Conservation (phyloP, 2,888 invertebrate genomes). For the Dryobotodes eremita region DNA sequence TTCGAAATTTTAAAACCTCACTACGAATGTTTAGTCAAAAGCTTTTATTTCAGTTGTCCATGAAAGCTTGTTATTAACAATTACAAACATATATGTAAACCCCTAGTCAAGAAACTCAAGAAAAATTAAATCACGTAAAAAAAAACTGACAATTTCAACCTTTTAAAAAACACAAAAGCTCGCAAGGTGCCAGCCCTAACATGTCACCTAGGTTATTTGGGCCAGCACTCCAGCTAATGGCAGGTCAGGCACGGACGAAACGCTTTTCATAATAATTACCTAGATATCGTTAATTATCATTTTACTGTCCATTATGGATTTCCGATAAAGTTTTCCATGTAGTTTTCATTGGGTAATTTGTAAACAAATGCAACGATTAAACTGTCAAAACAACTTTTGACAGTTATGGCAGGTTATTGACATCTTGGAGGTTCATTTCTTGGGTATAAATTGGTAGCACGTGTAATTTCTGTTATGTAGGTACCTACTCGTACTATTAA, state of each 20-base stretch:
- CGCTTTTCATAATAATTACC: slow-evolving; percentile 71
- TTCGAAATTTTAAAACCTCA: not conserved
- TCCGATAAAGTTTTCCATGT: slow-evolving; percentile 53
- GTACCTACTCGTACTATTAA: not conserved
- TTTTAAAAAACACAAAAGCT: slow-evolving; percentile 7
- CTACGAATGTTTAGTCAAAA: not conserved
- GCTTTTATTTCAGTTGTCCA: not conserved
- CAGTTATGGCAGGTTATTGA: slow-evolving; percentile 18
- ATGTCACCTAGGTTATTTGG: slow-evolving; percentile 69
- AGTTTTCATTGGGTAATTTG: slow-evolving; percentile 33
- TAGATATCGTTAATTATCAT: slow-evolving; percentile 69
- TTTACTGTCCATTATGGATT: slow-evolving; percentile 63
- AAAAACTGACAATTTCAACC: not conserved
- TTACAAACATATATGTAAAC: not conserved
- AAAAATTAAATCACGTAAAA: not conserved
- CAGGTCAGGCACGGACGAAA: slow-evolving; percentile 59
- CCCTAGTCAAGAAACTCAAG: too few relatives aligned
- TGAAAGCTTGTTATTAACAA: not conserved
- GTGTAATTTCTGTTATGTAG: not conserved
- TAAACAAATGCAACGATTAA: slow-evolving; percentile 28
- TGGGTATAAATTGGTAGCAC: not conserved
- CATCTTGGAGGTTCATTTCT: slow-evolving; percentile 5
- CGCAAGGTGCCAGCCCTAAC: slow-evolving; percentile 47
- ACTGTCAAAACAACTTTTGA: slow-evolving; percentile 35
- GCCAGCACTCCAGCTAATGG: slow-evolving; percentile 77